These are phyloP conservation scores for Cuniculus paca DNA, from an alignment of 2,797 vertebrate genomes.

Conservation along the genomic window DNA sequence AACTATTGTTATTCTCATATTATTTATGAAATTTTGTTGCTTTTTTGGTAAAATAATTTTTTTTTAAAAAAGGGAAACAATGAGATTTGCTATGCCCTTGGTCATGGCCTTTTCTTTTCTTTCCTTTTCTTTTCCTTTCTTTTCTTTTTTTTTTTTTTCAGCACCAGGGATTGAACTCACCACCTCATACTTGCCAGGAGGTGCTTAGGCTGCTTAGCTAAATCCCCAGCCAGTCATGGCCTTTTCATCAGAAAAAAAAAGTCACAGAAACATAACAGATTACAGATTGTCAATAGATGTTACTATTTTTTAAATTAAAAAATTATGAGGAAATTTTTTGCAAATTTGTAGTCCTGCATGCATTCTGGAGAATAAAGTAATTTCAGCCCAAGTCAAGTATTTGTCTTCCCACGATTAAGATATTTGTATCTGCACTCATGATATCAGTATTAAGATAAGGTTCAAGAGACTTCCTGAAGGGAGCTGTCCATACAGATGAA, in stretches of 20 bases:
- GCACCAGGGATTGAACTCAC: too few species aligned
- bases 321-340: not conserved
- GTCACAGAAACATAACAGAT: not conserved
- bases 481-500: not conserved
- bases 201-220: too few species aligned
- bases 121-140: too few species aligned
- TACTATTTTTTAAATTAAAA: not conserved
- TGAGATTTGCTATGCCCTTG: not conserved
- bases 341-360: not conserved
- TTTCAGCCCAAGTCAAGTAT: not conserved
- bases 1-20: not conserved
- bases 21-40: not conserved
- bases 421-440: not conserved
- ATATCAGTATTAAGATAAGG: not conserved
- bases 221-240: too few species aligned
- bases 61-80: not conserved
- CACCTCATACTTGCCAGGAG: too few species aligned
- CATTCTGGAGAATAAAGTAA: not conserved
- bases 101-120: not conserved
- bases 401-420: not conserved
- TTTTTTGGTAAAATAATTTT: not conserved
- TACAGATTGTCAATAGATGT: not conserved
- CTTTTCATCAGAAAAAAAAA: slow-evolving; percentile 50
- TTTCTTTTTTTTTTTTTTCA: too few species aligned
- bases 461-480: not conserved